A percentile compares a stretch with the other conserved stretches of the same genome.
phyloP scores from a whole-genome alignment of 2,797 vertebrate species.

The Melanotaenia pygmaea region DNA sequence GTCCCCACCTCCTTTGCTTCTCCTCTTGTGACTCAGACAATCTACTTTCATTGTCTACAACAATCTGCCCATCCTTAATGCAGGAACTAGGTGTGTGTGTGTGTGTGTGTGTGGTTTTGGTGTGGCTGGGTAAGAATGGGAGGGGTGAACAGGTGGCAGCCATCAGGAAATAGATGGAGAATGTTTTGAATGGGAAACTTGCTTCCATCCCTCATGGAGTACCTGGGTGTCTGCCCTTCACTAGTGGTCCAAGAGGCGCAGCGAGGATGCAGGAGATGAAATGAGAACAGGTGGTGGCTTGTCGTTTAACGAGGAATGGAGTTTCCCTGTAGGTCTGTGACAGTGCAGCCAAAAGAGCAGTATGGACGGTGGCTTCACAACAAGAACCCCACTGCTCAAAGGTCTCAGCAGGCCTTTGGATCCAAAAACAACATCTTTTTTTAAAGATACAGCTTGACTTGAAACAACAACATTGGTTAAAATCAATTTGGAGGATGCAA shows the following conservation, averaged over 20 bases:
- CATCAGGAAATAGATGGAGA: slow-evolving; percentile 79
- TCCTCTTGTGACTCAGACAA: slow-evolving; percentile 69
- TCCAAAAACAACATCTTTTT: slow-evolving; percentile 28
- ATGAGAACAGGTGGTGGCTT: slow-evolving; percentile 81
- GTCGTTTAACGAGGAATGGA: slow-evolving; percentile 67
- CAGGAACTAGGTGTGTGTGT: background rate
- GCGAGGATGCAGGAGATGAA: slow-evolving; percentile 71
- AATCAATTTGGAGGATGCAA: slow-evolving; percentile 10
- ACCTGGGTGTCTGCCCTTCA: slow-evolving; percentile 79
- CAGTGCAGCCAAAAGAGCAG: slow-evolving; percentile 44
- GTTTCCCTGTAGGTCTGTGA: slow-evolving; percentile 64
- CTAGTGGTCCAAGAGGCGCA: slow-evolving; percentile 69
- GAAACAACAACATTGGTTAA: background rate
- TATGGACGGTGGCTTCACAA: slow-evolving; percentile 23
- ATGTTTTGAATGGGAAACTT: slow-evolving; percentile 75
- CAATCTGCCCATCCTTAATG: slow-evolving; percentile 68
- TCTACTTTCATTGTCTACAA: slow-evolving; percentile 54
- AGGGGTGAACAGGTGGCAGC: slow-evolving; percentile 82
- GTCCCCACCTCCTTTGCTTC: slow-evolving; percentile 41
- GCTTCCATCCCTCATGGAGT: slow-evolving; percentile 75
- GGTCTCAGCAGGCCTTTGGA: slow-evolving; percentile 18
- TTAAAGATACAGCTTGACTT: slow-evolving; percentile 3
- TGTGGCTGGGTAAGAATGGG: background rate
- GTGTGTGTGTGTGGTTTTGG: slow-evolving; percentile 14
- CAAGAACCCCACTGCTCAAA: slow-evolving; percentile 29